Conservation (phyloP, 2,797 vertebrate species). For the Syncerus caffer region DNA sequence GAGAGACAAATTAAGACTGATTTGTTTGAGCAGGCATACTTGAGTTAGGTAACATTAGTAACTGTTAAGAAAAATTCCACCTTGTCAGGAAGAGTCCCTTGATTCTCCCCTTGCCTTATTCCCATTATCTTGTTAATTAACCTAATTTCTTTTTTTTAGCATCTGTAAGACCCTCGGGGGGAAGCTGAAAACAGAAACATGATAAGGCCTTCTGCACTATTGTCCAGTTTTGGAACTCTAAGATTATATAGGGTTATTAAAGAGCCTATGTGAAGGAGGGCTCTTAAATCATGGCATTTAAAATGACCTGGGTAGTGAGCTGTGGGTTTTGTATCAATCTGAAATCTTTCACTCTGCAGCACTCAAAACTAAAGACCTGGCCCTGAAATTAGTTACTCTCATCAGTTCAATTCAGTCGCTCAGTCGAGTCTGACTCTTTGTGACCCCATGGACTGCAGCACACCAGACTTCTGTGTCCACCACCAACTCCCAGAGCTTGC, state of each 20-base stretch:
- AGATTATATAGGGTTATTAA: not conserved
- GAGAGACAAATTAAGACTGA: not conserved
- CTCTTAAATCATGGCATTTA: not conserved
- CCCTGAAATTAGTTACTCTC: not conserved
- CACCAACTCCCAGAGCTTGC: not conserved
- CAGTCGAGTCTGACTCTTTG: not conserved
- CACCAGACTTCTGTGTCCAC: not conserved
- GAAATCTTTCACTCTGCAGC: not conserved
- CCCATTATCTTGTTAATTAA: not conserved
- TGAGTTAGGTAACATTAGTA: not conserved
- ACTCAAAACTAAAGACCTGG: not conserved
- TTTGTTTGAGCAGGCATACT: not conserved
- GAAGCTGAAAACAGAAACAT: not conserved
- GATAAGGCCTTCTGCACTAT: not conserved
- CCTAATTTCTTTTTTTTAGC: not conserved
- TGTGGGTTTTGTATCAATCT: not conserved
- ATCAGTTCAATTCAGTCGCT: not conserved
- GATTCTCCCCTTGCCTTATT: not conserved
- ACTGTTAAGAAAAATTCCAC: not conserved
- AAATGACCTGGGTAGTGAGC: not conserved
- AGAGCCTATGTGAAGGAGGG: not conserved
- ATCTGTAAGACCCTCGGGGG: not conserved
- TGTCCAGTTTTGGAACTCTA: not conserved
- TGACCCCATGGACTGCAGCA: not conserved
- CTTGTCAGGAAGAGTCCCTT: not conserved